Evolutionary conservation across 64 coral and sea anemone genomes (phyloP), one percentile per base, ranked within the genome.

Genomic region (Montipora sp.): DNA sequence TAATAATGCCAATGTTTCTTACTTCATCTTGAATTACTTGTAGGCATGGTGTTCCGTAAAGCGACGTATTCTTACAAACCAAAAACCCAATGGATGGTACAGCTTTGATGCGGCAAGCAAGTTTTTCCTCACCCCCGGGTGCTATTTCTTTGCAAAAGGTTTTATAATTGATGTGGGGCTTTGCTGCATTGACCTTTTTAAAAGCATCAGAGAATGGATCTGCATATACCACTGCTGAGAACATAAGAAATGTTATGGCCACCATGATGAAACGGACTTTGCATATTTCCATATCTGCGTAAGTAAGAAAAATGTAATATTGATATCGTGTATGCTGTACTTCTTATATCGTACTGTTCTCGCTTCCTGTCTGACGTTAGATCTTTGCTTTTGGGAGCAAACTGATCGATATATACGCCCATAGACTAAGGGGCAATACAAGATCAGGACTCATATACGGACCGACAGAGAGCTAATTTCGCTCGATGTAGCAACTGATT

Each of bases 31-130:
- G 46, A 22, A 89, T 89, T 79, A 73, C 9, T 53, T 19, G 53
- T 74, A 89, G 5, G 3, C 53, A 8, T 3, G 63, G 11, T 8
- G 36, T 2, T 1, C 75, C 75, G 16, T 15, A 27, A 75, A 27
- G 60, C 16, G 9, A 12, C 60, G 58, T 6, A 9, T 73, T 77
- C 24, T 77, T 89, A 78, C 87, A 89, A 79, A 89, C 87, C 73
- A 89, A 44, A 48, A 89, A 77, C 18, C 51, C 87, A 78, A 89
- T 51, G 2, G 75, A 59, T 48, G 36, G 55, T 22, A 19, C 51
- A 8, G 5, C 58, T n/a, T 89, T 89, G 21, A 79, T 61, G 18
- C 23, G 87, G 18, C 87, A 89, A 61, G 87, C 87, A 59, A 89
- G 43, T 44, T 89, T 89, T 18, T 89, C 87, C 15, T 22, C 69